Percentiles rank a stretch among this genome's conserved stretches.
Conservation (phyloP, 2,888 invertebrate species). For the Geotrupes spiniger region DNA sequence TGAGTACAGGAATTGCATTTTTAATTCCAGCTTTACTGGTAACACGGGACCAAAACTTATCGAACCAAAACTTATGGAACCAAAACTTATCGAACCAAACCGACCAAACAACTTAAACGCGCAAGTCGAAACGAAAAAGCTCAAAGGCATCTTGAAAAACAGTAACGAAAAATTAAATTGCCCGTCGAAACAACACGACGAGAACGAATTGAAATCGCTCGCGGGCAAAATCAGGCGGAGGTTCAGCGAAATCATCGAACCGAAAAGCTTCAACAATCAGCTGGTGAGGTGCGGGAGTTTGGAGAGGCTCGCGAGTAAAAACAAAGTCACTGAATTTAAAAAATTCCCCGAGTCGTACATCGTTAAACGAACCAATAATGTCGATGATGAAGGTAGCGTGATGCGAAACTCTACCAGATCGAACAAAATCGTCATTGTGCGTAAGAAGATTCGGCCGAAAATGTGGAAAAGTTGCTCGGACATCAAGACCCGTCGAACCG, state of each 20-base stretch:
- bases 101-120: no score
- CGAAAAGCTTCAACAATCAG: conserved; percentile 51
- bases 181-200: conserved; percentile 24
- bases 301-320: conserved; percentile 40
- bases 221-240: conserved; percentile 41
- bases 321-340: conserved; percentile 27
- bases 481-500: conserved; percentile 39
- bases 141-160: conserved; percentile 43
- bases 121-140: conserved; percentile 28
- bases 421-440: conserved; percentile 39
- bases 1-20: conserved; percentile 49
- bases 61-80: conserved; percentile 47
- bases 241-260: conserved; percentile 55
- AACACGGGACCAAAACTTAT: conserved; percentile 49
- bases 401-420: background rate
- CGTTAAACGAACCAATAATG: conserved; percentile 39
- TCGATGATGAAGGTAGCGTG: background rate
- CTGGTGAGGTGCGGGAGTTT: conserved; percentile 50
- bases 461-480: conserved; percentile 50
- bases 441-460: conserved; percentile 41
- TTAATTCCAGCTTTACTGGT: conserved; percentile 43
- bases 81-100: no score
- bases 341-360: conserved; percentile 52
- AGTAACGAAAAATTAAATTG: conserved; percentile 36
- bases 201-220: conserved; percentile 35